Base-by-base conservation (phyloP, 2,888 invertebrate species). In the Zonitis immaculata region DNA sequence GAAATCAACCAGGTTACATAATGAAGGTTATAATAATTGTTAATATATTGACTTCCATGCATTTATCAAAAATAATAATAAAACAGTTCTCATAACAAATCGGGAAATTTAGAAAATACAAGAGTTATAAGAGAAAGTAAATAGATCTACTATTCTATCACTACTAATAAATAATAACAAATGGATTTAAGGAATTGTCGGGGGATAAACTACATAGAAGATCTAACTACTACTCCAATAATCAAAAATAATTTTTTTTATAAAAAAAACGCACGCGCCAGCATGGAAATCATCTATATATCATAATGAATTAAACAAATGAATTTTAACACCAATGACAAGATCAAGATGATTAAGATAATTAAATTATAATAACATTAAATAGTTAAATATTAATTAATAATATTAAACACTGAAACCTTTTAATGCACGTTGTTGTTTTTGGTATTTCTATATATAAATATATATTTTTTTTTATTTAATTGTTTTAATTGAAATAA, bases 231-330 rank as follows among this genome's bases (percentile, higher is more conserved):
- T n/a, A 46, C 39, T 32, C 3, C 51, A 49, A 49, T 46, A 57
- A 57, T n/a, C n/a, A n/a, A n/a, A n/a, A n/a, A n/a, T n/a, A n/a
- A n/a, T n/a, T n/a, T n/a, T n/a, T n/a, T n/a, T n/a, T n/a, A n/a
- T n/a, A 52, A 51, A 59, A 52, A 54, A 64, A 62, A 70, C 75
- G 75, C 75, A 73, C 74, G 73, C 76, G 76, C 76, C 76, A 76
- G 76, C 76, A 76, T 76, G 76, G 76, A 76, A 76, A 76, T 76
- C 74, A 74, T 58, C 60, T 58, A 57, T 57, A 48, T 57, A 39
- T 49, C 27, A 39, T 42, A 32, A 50, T 47, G 7, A 47, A 47
- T 22, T 6, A 20, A 28, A 35, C 22, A 43, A 16, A 54, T 43
- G 20, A 32, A 30, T n/a, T n/a, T 42, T 22, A 54, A 51, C 26